Base-by-base conservation (phyloP, 2,888 invertebrate genomes). In the Patella depressa region DNA sequence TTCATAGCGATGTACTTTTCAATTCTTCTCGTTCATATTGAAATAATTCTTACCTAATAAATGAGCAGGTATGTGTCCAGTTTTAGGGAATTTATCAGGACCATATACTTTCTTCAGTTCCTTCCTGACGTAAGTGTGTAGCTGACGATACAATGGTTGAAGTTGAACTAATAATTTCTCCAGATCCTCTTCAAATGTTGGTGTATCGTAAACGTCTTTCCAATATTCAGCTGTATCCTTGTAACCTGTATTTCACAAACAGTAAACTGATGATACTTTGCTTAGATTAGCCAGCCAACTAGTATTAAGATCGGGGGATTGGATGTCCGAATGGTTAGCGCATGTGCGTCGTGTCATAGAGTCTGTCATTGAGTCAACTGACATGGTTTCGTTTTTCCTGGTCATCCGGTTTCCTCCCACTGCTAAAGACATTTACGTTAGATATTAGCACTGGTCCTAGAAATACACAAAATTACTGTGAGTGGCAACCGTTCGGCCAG, bases 201-300 rank as follows among this genome's bases (percentile, higher is more conserved):
- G 76, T 54, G 59, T 72, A 24, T 34, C 76, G 54, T 74, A 59
- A 17, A 57, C 34, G 7, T 29, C 75, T 54, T 65, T 95, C 97
- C 97, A 97, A 89, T 96, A 96, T 57, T 96, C 96, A 0, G 96
- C 95, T 0, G 95, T 96, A 87, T 97, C 96, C 3, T 95, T 95
- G 85, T 96, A 96, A 92, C 97, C 97, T 65, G 29, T 45, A 29
- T n/a, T 53, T 24, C 2, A 15, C 12, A 17, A 12, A 19, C 55
- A 19, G 5, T 9, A 53, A 19, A 3, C 3, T 14, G 54, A 55
- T 53, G 12, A 57, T 45, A 57, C 11, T 34, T 2, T 24, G 7
- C 2, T 17, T 15, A 9, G 0, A 24, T 71, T 29, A 19, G 5
- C 3, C n/a, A n/a, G n/a, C n/a, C n/a, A n/a, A n/a, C n/a, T n/a